Evolutionary conservation across 2,888 invertebrate species (phyloP), one percentile per base, ranked within the genome.

Genomic region (Byasa hedistus): DNA sequence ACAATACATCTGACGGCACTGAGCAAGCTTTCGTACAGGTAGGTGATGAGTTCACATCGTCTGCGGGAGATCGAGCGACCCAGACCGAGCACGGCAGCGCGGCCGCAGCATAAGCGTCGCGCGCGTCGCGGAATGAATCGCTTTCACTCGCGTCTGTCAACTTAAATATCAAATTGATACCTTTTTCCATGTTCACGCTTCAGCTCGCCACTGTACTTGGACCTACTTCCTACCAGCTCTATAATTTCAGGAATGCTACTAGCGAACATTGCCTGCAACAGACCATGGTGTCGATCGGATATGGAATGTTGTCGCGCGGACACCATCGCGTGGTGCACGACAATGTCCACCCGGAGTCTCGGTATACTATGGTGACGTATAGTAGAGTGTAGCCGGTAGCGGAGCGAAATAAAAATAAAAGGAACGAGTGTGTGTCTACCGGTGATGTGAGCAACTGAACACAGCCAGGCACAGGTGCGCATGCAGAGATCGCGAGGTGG

Each of bases 181-280:
- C 98, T 98, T 96, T 98, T 98, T 95, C 98, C 98, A 92, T 98
- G 97, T 95, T 98, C 98, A 93, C 98, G 97, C 95, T 98, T 98
- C 95, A 98, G 98, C 93, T 98, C 97, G 93, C 99, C 99, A 94
- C 98, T 97, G 95, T 99, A 99, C 94, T 98, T 98, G 94, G 98
- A 98, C 93, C 98, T 96, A 95, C 97, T 97, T 93, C 98, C 98
- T 95, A 99, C 97, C 94, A 99, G 97, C 94, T 99, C 98, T 94
- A 98, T 98, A 94, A 99, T 98, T 96, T 99, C 99, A 93, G 99
- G 99, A 94, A 99, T 98, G 95, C 98, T 98, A 96, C 98, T 98
- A 94, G 99, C 98, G 96, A 99, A 99, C 96, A 99, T 98, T 94
- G 98, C 99, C 98, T 98, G 96, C 93, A 96, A 95, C 94, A 94